phyloP scores from a whole-genome alignment of 2,797 vertebrate species.

The Neostethus bicornis region DNA sequence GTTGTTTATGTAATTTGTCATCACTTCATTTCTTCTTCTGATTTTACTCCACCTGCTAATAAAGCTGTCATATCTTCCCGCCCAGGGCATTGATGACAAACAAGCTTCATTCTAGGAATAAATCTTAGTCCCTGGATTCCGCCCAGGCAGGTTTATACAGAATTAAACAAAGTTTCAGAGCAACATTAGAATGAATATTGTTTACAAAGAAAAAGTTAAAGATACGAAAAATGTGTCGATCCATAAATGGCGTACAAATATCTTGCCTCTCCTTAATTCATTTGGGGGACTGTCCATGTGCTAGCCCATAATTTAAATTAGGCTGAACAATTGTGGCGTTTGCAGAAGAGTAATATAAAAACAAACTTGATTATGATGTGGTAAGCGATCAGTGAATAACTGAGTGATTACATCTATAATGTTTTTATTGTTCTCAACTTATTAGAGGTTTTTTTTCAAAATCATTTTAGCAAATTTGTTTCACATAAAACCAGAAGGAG shows the following conservation, averaged over 20 bases:
- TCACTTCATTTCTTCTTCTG: slow-evolving; percentile 35
- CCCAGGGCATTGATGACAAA: slow-evolving; percentile 11
- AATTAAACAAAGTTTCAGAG: background rate
- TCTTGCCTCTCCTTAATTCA: slow-evolving; percentile 2
- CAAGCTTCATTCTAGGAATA: background rate
- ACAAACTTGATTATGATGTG: slow-evolving; percentile 16
- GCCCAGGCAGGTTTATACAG: background rate
- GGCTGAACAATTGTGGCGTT: slow-evolving; percentile 3
- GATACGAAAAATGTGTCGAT: background rate
- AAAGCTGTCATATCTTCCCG: slow-evolving; percentile 40
- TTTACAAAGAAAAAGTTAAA: background rate
- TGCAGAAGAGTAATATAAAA: slow-evolving; percentile 20
- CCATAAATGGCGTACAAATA: background rate
- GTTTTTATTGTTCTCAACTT: slow-evolving; percentile 57
- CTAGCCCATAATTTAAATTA: slow-evolving; percentile 22
- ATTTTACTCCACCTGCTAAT: slow-evolving; percentile 44
- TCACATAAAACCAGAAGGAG: slow-evolving; percentile 53
- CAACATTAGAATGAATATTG: background rate
- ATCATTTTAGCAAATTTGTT: slow-evolving; percentile 68
- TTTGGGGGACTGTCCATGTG: slow-evolving; percentile 18
- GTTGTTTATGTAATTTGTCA: slow-evolving; percentile 47
- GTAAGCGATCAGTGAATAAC: slow-evolving; percentile 24
- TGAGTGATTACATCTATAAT: slow-evolving; percentile 51
- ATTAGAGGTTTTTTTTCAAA: slow-evolving; percentile 50
- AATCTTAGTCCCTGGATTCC: background rate